Evolutionary conservation across 2,113 vertebrate genomes (phyloP).

Genomic region (Falco punctatus): DNA sequence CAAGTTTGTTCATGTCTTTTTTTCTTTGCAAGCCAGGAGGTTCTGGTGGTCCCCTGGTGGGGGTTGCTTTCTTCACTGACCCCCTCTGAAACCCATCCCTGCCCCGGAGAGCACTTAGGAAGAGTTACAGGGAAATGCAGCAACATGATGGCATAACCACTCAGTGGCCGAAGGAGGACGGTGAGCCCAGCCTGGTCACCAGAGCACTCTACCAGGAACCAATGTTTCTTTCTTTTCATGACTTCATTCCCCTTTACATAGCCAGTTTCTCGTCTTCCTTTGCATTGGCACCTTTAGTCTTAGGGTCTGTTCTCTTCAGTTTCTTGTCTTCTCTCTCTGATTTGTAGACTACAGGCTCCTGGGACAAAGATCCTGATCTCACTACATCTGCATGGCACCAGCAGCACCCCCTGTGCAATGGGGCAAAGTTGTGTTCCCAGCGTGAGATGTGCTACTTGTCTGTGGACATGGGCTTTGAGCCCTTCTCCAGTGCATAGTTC

Average conservation of each 20-base stretch:
- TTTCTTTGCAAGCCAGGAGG: neutral
- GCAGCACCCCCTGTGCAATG: neutral
- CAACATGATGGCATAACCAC: neutral
- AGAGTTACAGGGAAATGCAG: neutral
- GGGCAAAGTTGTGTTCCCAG: neutral
- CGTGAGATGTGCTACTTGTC: fast-evolving
- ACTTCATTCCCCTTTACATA: neutral
- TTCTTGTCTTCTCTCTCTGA: neutral
- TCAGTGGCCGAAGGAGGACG: neutral
- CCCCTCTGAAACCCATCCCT: neutral
- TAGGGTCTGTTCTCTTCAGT: neutral
- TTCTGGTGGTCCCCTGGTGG: neutral
- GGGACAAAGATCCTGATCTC: neutral
- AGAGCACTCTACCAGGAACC: neutral
- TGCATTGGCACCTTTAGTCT: neutral
- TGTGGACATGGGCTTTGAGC: neutral
- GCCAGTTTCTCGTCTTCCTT: neutral
- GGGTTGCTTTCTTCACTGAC: neutral
- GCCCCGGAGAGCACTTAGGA: neutral
- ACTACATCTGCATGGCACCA: fast-evolving
- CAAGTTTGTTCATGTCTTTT: neutral
- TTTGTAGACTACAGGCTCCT: neutral
- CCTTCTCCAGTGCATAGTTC: neutral
- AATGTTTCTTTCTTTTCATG: neutral
- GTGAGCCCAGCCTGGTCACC: neutral